Evolutionary conservation across 2,113 vertebrate species (phyloP), one percentile per base, ranked within the genome.

Genomic region (Tetraodon nigroviridis): DNA sequence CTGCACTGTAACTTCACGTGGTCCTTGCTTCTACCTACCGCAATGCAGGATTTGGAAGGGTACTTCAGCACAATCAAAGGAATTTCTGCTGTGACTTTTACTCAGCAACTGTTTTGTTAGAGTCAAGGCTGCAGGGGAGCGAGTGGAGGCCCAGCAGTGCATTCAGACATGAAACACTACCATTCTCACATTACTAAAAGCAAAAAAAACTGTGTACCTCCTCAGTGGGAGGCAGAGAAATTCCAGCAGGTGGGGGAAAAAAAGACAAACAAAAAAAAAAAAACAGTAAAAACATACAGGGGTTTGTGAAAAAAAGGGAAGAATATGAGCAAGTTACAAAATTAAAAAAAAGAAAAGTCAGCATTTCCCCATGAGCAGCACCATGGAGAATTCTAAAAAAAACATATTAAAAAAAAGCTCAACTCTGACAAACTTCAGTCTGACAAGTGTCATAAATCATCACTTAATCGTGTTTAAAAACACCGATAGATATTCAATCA

Each of bases 401-500:
- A 37, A 37, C 32, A 37, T 37, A 10, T 37, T 37, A 37, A 11
- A 11, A 12, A 42, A 52, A 41, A 27, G 24, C 24, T 27, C 3
- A 24, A 44, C 45, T 55, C 53, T 66, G 50, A 29, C 48, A 69
- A 59, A 73, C 20, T 17, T 52, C 19, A 18, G 27, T 73, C 72
- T 86, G 79, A 82, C 78, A 79, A 80, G 76, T 67, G 63, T 79
- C 18, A 57, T 79, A 73, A 81, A 85, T 62, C 58, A 52, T 41
- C 16, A 37, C 81, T 91, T 84, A 85, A 91, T 88, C 86, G 88
- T 76, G 74, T 57, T 54, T 56, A 71, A 74, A 80, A 53, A 64
- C 69, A 54, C 57, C 67, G 82, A 89, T 88, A 88, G 81, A 84
- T 76, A 82, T 88, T 90, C 85, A 78, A 89, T 89, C 86, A 89